Percentiles rank a stretch among this genome's conserved stretches.
Conservation (phyloP, 2,113 vertebrate species). For the Saguinus imperator region DNA sequence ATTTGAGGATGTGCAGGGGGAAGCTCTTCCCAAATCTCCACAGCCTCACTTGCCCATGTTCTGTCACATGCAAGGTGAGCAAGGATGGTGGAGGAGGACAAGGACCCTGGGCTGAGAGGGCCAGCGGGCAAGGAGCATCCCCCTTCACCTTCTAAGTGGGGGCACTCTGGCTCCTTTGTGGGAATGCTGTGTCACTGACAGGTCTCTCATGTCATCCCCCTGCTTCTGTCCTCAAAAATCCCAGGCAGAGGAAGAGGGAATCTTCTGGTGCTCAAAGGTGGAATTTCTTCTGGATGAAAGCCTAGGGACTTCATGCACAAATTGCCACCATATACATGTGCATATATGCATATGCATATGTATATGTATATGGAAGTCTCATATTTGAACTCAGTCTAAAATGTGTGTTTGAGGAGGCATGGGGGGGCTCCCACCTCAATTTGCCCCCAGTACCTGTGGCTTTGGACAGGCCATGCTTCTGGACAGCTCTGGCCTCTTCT, state of each 20-base stretch:
- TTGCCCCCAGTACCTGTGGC: neutral
- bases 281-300: neutral
- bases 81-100: neutral
- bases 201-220: neutral
- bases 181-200: neutral
- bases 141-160: neutral
- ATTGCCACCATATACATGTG: neutral
- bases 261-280: neutral
- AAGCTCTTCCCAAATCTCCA: neutral
- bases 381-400: neutral
- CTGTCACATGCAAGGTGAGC: neutral
- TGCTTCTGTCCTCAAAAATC: neutral
- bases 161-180: too few species aligned
- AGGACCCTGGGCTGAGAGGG: neutral
- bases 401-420: neutral
- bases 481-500: neutral
- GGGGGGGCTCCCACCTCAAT: accelerated
- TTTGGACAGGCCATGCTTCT: neutral
- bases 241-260: neutral
- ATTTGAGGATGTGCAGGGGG: neutral
- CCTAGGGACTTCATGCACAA: neutral
- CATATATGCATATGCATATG: neutral
- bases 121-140: neutral
- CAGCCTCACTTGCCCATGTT: neutral
- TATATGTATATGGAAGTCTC: too few species aligned